Evolutionary conservation across 2,888 invertebrate genomes (phyloP), one percentile per base, ranked within the genome.

Genomic region (Orchesellides sinensis): DNA sequence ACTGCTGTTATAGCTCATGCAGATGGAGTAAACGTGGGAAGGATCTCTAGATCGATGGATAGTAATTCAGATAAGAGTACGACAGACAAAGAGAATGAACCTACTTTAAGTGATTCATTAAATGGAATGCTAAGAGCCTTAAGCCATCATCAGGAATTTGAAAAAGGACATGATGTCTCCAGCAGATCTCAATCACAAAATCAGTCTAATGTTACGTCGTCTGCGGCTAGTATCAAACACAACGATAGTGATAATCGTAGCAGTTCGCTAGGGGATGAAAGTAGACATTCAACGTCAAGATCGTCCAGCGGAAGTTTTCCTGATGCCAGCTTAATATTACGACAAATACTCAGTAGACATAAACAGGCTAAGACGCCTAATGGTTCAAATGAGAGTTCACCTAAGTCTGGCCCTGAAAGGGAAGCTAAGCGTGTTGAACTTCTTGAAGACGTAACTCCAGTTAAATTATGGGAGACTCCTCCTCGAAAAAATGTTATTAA

Each of bases 391-490:
- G 27, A 47, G 1, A 61, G 68, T 17, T 61, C 68, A 14, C 61
- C 69, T 8, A 78, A 68, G 27, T 40, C 77, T 8, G 77, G 77
- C 19, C 77, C 77, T 21, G 77, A 78, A 10, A 56, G 6, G 10
- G 77, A 78, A 23, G 6, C 59, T 0, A 40, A 78, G 27, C 59
- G 77, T 8, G 23, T 78, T 5, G 56, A 75, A 29, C 59, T 69
- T 5, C 77, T 78, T 12, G 49, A 61, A 12, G 77, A 78, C 23
- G 23, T 69, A 0, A 69, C 69, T 8, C 77, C 77, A 3, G 56
- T 52, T 23, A 68, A 59, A 21, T 49, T 69, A 6, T 78, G 69
- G 68, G 77, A 78, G 69, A 78, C 75, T 5, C 75, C 75, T 17
- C 66, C 66, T 27, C 17, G 23, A 21, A 8, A 61, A 8, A 21